These are phyloP conservation scores for Hassar affinis DNA, from an alignment of 2,113 vertebrate genomes.

Conservation along the genomic window DNA sequence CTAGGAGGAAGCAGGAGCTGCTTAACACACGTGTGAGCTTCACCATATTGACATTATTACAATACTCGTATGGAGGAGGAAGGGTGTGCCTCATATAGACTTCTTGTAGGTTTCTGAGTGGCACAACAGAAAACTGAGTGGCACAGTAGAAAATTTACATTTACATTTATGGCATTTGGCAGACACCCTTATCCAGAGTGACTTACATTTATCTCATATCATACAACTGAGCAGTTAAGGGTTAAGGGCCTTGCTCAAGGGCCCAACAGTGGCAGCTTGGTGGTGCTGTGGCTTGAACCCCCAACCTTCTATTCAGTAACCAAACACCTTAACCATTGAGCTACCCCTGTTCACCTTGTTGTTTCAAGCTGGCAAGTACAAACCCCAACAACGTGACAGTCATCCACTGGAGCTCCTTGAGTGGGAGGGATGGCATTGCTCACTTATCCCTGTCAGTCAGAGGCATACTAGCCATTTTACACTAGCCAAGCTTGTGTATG, in stretches of 20 bases:
- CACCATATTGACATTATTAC: neutral
- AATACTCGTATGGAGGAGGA: neutral
- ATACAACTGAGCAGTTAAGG: too few species aligned
- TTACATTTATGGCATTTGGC: too few species aligned
- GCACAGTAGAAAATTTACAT: too few species aligned
- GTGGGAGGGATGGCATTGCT: neutral
- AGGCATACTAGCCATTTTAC: too few species aligned
- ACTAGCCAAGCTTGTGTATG: neutral
- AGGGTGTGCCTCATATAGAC: neutral
- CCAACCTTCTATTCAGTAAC: too few species aligned
- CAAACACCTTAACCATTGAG: too few species aligned
- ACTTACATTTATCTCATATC: too few species aligned
- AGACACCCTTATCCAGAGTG: too few species aligned
- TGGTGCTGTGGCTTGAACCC: too few species aligned
- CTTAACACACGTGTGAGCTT: neutral
- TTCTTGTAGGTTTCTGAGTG: neutral
- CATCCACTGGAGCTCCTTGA: neutral
- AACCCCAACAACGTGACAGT: neutral
- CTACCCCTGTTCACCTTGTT: neutral
- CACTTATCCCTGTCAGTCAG: neutral
- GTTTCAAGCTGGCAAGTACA: neutral
- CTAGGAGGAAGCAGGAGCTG: constrained; percentile 14
- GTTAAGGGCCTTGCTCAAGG: too few species aligned
- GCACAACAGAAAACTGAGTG: neutral
- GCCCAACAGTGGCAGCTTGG: too few species aligned